phyloP scores from a whole-genome alignment of 2,888 invertebrate species.

The Hartigia nigra region DNA sequence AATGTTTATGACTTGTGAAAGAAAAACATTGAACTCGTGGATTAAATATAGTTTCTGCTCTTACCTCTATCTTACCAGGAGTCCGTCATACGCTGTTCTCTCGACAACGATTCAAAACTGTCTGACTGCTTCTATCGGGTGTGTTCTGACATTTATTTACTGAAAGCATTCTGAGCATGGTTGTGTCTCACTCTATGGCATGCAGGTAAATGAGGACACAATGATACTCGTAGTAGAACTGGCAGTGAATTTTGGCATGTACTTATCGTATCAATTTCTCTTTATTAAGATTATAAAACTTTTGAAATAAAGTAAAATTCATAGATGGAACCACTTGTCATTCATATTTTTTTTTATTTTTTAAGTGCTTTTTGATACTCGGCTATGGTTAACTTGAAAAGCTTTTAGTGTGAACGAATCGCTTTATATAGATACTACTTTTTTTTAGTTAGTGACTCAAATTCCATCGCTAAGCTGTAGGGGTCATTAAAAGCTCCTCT shows the following conservation, averaged over 20 bases:
- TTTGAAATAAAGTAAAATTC: not conserved
- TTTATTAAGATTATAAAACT: not conserved
- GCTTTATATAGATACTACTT: not conserved
- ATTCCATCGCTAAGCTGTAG: not conserved
- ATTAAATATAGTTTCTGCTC: no score
- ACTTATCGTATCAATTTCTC: no score
- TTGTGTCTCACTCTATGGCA: no score
- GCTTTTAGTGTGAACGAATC: not conserved
- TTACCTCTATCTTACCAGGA: not conserved
- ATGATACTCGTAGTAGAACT: no score
- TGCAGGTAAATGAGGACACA: no score
- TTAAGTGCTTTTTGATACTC: not conserved
- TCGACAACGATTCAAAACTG: not conserved
- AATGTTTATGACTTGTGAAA: no score
- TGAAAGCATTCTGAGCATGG: no score
- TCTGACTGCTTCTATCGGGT: not conserved
- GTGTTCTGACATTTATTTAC: no score
- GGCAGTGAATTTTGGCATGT: no score
- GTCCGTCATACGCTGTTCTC: not conserved
- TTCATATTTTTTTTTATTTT: not conserved
- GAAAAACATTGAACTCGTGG: no score
- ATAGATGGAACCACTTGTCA: not conserved
- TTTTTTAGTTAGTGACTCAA: not conserved
- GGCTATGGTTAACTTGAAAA: not conserved
- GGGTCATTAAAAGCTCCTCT: not conserved